phyloP scores from a whole-genome alignment of 1,140 invertebrate genomes.

The Diachasmimorpha longicaudata region DNA sequence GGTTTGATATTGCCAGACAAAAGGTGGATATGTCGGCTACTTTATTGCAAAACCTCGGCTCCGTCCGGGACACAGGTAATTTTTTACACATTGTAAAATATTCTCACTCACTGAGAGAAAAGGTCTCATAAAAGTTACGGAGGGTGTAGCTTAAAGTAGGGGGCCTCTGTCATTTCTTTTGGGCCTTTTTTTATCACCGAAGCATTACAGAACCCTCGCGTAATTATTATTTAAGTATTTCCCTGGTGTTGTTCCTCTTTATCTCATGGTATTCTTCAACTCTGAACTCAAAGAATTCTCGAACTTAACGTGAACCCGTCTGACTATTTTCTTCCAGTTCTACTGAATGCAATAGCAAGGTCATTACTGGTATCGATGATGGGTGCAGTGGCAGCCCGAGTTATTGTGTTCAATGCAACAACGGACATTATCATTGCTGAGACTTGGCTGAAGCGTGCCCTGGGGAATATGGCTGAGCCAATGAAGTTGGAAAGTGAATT shows the following conservation, averaged over 20 bases:
- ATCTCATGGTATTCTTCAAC: neutral
- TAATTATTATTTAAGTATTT: no score
- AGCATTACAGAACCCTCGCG: no score
- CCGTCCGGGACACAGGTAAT: slow-evolving; percentile 69
- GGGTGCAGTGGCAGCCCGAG: slow-evolving; percentile 64
- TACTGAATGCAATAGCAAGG: slow-evolving; percentile 67
- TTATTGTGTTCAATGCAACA: slow-evolving; percentile 68
- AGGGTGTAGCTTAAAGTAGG: no score
- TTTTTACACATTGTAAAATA: no score
- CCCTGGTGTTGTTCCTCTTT: no score
- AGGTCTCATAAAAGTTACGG: no score
- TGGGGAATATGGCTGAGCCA: slow-evolving; percentile 61
- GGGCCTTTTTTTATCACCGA: no score
- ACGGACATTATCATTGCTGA: slow-evolving; percentile 65
- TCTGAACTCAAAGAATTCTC: neutral
- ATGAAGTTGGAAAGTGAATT: slow-evolving; percentile 57
- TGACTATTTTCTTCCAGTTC: slow-evolving; percentile 47
- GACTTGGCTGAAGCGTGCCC: slow-evolving; percentile 66
- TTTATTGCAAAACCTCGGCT: slow-evolving; percentile 72
- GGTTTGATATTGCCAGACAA: slow-evolving; percentile 73
- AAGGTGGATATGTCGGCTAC: slow-evolving; percentile 76
- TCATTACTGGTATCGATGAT: slow-evolving; percentile 66
- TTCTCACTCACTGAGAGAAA: no score
- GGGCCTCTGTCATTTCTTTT: no score
- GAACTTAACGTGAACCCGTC: neutral